phyloP scores from a whole-genome alignment of 2,888 invertebrate species.

The Nemotelus pantherinus region DNA sequence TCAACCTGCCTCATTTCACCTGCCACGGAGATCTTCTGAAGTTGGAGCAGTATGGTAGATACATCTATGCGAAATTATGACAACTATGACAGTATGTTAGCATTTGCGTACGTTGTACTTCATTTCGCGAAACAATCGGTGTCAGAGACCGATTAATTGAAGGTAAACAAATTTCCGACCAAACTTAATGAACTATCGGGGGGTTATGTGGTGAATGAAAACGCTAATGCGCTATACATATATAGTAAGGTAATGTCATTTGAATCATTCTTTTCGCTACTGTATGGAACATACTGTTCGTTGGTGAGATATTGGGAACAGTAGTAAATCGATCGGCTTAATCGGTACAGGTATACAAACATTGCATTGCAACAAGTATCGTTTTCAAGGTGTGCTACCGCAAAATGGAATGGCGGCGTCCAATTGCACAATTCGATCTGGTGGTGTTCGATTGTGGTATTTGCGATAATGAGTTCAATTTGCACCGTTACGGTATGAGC shows the following conservation, averaged over 20 bases:
- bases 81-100: not conserved
- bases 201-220: not conserved
- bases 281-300: not conserved
- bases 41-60: too few relatives aligned
- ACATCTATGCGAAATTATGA: too few relatives aligned
- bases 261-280: too few relatives aligned
- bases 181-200: constrained; percentile 6
- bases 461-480: too few relatives aligned
- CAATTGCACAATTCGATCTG: not conserved
- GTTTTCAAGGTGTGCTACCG: constrained; percentile 27
- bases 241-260: too few relatives aligned
- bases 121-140: constrained; percentile 19
- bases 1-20: too few relatives aligned
- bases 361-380: constrained; percentile 11
- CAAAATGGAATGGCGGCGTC: not conserved
- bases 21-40: too few relatives aligned
- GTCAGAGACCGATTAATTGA: constrained; percentile 42
- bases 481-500: too few relatives aligned
- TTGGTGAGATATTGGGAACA: not conserved
- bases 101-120: not conserved
- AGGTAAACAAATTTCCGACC: constrained; percentile 36
- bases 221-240: too few relatives aligned
- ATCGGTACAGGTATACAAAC: not conserved
- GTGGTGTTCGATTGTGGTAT: not conserved
- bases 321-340: too few relatives aligned